Percentiles rank a stretch among this genome's conserved stretches.
These are phyloP conservation scores for Hypothenemus hampei DNA, from an alignment of 1,140 invertebrate genomes.

Conservation along the genomic window DNA sequence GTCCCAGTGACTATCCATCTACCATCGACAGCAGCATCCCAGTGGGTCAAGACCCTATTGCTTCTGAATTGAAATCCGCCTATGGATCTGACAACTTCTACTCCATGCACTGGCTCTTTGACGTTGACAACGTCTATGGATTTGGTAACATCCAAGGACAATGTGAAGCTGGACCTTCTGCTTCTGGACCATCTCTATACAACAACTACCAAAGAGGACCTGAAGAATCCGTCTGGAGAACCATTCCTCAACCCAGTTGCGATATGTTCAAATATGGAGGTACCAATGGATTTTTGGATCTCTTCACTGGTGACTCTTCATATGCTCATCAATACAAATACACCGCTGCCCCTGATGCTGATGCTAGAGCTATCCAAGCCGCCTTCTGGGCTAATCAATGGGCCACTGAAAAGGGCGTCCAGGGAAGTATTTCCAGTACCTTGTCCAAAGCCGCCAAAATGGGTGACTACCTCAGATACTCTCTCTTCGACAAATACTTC, in stretches of 20 bases:
- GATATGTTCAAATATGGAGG: conserved; percentile 29
- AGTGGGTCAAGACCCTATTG: conserved; percentile 22
- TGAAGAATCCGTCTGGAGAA: conserved; percentile 30
- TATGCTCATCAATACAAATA: conserved; percentile 31
- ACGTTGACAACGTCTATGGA: conserved; percentile 29
- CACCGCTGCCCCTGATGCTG: conserved; percentile 28
- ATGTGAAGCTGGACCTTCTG: conserved; percentile 23
- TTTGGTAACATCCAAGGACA: conserved; percentile 26
- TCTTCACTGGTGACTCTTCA: conserved; percentile 23
- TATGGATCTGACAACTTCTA: conserved; percentile 21
- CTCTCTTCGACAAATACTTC: conserved; percentile 32
- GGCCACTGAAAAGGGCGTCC: conserved; percentile 17
- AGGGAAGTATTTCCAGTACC: conserved; percentile 5
- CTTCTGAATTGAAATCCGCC: conserved; percentile 19
- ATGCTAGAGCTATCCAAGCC: conserved; percentile 28
- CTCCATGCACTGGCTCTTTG: conserved; percentile 27
- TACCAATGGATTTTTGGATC: conserved; percentile 29
- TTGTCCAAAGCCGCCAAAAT: conserved; percentile 25
- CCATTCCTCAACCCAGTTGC: conserved; percentile 29
- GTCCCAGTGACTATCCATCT: conserved; percentile 25
- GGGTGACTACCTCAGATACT: conserved; percentile 27
- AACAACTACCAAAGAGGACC: conserved; percentile 32
- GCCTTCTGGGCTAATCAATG: conserved; percentile 29
- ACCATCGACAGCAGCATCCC: conserved; percentile 15
- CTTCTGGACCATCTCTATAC: conserved; percentile 20